phyloP scores from a whole-genome alignment of 2,113 vertebrate genomes.

The Psittacula cyanocephala region DNA sequence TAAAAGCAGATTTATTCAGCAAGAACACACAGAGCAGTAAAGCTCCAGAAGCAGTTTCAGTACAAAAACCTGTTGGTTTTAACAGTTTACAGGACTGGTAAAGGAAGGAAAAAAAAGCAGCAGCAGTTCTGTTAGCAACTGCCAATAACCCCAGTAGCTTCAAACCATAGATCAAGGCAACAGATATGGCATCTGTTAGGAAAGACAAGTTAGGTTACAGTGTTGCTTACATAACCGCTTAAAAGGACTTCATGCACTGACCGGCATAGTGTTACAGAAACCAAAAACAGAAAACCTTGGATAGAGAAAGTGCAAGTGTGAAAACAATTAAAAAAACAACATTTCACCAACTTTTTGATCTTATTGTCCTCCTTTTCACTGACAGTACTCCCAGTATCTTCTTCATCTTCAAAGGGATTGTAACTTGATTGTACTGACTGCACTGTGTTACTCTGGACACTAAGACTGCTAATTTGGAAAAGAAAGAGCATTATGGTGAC shows the following conservation, averaged over 20 bases:
- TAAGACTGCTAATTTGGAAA: constrained; percentile 87
- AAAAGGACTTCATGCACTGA: constrained; percentile 58
- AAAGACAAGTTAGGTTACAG: constrained; percentile 29
- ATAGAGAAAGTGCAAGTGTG: constrained; percentile 59
- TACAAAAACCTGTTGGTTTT: not conserved
- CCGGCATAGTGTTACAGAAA: not conserved
- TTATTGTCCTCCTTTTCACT: constrained; percentile 90
- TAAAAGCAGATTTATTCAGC: constrained; percentile 16
- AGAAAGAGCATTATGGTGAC: constrained; percentile 82
- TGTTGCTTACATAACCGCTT: not conserved
- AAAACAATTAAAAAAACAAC: constrained; percentile 56
- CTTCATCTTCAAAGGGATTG: constrained; percentile 96
- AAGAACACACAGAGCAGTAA: constrained; percentile 10
- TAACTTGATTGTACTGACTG: constrained; percentile 83
- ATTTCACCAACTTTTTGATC: constrained; percentile 97
- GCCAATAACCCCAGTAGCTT: constrained; percentile 3
- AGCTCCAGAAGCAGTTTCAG: constrained; percentile 19
- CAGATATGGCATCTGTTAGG: constrained; percentile 20
- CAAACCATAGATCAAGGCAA: constrained; percentile 31
- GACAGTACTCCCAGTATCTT: constrained; percentile 86
- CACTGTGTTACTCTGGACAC: constrained; percentile 83
- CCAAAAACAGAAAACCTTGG: constrained; percentile 42
- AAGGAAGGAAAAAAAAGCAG: constrained; percentile 31
- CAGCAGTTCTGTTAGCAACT: constrained; percentile 31
- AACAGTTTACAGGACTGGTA: not conserved